Evolutionary conservation across 2,113 vertebrate genomes (phyloP).

Genomic region (Hemibagrus wyckioides): DNA sequence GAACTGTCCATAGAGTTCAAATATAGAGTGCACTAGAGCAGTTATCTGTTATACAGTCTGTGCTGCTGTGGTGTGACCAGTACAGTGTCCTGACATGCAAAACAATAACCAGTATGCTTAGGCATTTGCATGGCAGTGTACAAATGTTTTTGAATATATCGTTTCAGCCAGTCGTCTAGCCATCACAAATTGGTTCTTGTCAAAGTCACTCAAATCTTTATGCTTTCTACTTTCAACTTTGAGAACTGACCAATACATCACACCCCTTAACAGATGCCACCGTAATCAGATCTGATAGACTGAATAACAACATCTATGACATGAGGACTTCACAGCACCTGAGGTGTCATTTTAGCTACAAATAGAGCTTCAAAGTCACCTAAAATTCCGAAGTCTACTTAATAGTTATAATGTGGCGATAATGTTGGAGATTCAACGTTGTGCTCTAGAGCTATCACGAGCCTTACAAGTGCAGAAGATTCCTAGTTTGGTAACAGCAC

Average conservation of each 20-base stretch:
- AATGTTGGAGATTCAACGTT: not conserved
- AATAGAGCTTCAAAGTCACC: not conserved
- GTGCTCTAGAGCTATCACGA: not conserved
- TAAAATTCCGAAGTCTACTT: not conserved
- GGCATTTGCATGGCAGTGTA: not conserved
- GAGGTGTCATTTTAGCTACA: not conserved
- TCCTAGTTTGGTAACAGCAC: not conserved
- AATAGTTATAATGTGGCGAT: not conserved
- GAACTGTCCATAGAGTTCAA: not conserved
- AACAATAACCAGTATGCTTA: not conserved
- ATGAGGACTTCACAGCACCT: too few species aligned
- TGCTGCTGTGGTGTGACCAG: too few species aligned
- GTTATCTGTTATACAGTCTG: not conserved
- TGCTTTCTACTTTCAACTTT: too few species aligned
- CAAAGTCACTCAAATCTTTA: too few species aligned
- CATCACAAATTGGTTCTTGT: too few species aligned
- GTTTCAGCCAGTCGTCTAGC: not conserved
- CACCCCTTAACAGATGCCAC: too few species aligned
- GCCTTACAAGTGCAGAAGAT: not conserved
- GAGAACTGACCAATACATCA: too few species aligned
- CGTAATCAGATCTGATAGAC: too few species aligned
- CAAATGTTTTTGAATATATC: too few species aligned
- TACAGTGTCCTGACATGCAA: not conserved
- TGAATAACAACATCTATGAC: too few species aligned
- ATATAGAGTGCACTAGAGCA: not conserved